Evolutionary conservation across 2,113 vertebrate species (phyloP).

Genomic region (Sorex araneus): DNA sequence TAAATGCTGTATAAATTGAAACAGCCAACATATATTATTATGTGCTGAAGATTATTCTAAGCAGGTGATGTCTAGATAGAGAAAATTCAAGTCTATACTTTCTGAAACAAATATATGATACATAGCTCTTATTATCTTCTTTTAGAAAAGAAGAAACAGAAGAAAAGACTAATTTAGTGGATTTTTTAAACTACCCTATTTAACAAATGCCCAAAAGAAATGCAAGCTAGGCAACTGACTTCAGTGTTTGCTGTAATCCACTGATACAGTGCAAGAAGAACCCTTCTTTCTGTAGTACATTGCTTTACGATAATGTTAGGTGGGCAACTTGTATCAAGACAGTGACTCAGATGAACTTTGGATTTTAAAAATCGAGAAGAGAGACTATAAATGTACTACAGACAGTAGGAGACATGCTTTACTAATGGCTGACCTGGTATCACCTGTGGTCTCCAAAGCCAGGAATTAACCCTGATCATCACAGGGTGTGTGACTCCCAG

Average conservation of each 20-base stretch:
- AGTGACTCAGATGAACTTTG: neutral
- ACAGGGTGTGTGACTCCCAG: too few species aligned
- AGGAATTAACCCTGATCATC: too few species aligned
- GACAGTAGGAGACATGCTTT: too few species aligned
- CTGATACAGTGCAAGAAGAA: neutral
- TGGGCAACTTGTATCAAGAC: neutral
- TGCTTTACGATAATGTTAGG: neutral
- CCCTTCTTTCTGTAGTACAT: neutral
- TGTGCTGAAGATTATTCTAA: neutral
- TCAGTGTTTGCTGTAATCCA: neutral
- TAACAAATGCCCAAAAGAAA: neutral
- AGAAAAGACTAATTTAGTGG: neutral
- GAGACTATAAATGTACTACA: too few species aligned
- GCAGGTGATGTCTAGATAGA: neutral
- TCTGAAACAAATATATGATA: neutral
- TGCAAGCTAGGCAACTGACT: neutral
- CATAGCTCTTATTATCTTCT: neutral
- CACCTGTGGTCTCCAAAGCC: too few species aligned
- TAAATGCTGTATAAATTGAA: neutral
- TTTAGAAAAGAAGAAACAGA: neutral
- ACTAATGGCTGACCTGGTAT: too few species aligned
- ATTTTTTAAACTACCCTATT: neutral
- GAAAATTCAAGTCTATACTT: neutral
- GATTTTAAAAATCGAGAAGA: neutral
- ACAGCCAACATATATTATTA: neutral